Evolutionary conservation across 1,140 invertebrate genomes (phyloP), one percentile per base, ranked within the genome.

Genomic region (Musca vetustissima): DNA sequence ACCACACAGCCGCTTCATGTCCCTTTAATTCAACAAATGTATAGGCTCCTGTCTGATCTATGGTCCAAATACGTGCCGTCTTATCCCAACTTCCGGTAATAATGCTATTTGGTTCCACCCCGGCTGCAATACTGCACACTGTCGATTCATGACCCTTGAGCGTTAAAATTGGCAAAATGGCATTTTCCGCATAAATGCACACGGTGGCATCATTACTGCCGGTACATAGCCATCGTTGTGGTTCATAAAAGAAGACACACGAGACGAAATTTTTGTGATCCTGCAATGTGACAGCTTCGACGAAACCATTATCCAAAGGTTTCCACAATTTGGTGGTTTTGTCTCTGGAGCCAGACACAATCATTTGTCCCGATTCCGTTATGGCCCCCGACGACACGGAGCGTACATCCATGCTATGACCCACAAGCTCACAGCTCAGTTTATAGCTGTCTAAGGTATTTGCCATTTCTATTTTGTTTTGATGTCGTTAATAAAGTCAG

Each of bases 1-100:
- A 88, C 97, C 97, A 99, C 14, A 98, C 93, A 24, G 96, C 93
- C 22, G 91, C 92, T 71, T 88, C 84, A 77, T 98, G 96, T 7
- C 92, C 95, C 73, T 84, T 85, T 1, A 94, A 50, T 2, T 55
- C 84, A 1, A 88, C 88, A 36, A 89, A 74, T 0, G 85, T 74
- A 28, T 85, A 79, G 36, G 84, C 80, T 1, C 85, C 79, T 21
- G 74, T 77, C 4, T 28, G 2, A 52, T 79, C 76, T 11, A 90
- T 69, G 57, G 86, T 85, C 95, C 95, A 97, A 19, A 96, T 84
- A 75, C 90, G 89, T 0, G 92, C 93, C 14, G 92, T 93, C 71
- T 87, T 87, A 79, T 98, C 96, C 96, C 95, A 98, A 13, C 95
- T 98, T 50, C 94, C 92, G 76, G 85, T 87, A 48, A 87, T 75